Base-by-base conservation (phyloP, 1,140 invertebrate genomes). In the Microplitis mediator region DNA sequence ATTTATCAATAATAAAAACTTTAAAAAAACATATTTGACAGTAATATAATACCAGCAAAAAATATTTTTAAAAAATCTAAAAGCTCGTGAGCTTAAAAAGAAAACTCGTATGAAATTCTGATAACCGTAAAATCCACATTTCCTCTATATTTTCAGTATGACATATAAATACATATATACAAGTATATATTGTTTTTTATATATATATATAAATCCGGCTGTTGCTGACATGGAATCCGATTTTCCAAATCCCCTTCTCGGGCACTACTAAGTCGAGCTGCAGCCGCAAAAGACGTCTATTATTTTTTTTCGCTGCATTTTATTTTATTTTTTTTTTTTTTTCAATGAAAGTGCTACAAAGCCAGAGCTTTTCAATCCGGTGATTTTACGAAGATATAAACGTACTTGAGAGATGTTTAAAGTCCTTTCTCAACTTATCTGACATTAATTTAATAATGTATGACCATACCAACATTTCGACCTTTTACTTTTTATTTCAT, bases 201-300 rank as follows among this genome's bases (percentile, higher is more conserved):
- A 51, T 74, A 16, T 66, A 3, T 35, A 31, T n/a, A 23, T 34
- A 63, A 62, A 56, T 63, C 35, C 8, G 71, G 13, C 69, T 71
- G 52, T 65, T 63, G 69, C 65, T 62, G 51, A 68, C 69, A 50
- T 32, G 9, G 32, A 71, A 74, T 71, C 73, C 69, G 73, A 74
- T 74, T 74, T 74, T 71, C 69, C 50, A 74, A 71, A 74, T 74
- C 73, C 64, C 39, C 63, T 61, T 61, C 31, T 62, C 64, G 35
- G 35, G 16, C 70, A 16, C 65, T 34, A 5, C 32, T 66, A 67
- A 61, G 32, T 45, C 23, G n/a, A 5, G 32, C 32, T 54, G 23
- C 52, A 63, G 61, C 35, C 68, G 54, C 54, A 34, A 69, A 60
- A 58, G 64, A 61, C 50, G 71, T 56, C 50, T n/a, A n/a, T 50